These are phyloP conservation scores for Neofelis nebulosa DNA, from an alignment of 2,113 vertebrate species.

Conservation along the genomic window DNA sequence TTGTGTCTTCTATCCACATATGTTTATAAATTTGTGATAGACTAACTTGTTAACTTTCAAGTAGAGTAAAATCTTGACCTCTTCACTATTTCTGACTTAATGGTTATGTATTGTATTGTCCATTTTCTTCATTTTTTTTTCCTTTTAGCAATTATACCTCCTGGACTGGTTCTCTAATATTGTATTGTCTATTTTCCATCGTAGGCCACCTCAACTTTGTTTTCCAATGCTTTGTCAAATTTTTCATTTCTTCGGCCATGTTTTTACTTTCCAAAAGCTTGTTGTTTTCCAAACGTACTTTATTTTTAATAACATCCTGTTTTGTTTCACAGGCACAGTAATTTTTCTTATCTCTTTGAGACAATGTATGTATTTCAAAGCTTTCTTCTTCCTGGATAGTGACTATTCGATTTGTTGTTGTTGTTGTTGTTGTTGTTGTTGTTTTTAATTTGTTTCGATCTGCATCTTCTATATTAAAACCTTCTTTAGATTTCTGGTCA, in stretches of 20 bases:
- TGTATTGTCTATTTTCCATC: not conserved
- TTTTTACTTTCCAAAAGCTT: not conserved
- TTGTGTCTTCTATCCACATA: not conserved
- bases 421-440: not conserved
- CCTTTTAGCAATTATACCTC: not conserved
- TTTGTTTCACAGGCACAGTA: not conserved
- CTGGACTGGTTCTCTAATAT: not conserved
- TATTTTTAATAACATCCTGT: not conserved
- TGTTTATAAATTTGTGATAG: not conserved
- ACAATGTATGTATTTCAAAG: not conserved
- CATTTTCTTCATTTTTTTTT: not conserved
- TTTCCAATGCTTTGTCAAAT: not conserved
- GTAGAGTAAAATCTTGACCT: not conserved
- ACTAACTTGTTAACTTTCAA: not conserved
- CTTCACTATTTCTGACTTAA: not conserved
- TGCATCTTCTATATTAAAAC: constrained; percentile 6
- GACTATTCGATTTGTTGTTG: not conserved
- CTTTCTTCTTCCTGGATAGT: not conserved
- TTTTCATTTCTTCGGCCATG: not conserved
- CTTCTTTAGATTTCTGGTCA: not conserved
- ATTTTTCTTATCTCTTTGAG: not conserved
- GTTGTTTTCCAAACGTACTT: not conserved
- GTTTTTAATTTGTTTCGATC: not conserved
- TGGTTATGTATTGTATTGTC: not conserved
- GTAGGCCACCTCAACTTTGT: not conserved